Conservation (phyloP, 2,113 vertebrate species). For the Atlantisia rogersi region DNA sequence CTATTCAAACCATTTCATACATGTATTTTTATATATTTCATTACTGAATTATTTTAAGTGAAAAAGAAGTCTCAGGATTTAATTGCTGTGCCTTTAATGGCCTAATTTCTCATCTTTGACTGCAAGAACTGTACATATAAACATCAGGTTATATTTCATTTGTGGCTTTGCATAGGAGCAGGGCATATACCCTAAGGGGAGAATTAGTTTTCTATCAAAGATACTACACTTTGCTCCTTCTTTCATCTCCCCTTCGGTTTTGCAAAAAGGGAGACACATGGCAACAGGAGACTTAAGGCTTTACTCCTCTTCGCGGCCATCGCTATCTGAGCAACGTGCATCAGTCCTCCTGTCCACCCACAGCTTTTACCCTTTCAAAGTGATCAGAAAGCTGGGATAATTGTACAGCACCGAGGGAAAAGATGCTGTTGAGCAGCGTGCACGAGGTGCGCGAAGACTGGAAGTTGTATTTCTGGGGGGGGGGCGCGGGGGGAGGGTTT, state of each 20-base stretch:
- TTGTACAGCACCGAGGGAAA: accelerated
- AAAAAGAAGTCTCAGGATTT: background rate
- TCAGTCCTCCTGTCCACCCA: accelerated
- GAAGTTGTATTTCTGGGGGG: accelerated
- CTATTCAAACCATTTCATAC: background rate
- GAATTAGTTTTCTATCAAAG: background rate
- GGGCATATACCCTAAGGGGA: background rate
- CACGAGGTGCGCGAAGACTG: accelerated
- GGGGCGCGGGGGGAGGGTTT: too few species aligned
- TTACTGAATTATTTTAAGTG: background rate
- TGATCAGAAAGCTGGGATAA: accelerated
- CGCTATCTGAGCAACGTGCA: accelerated
- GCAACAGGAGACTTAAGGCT: accelerated
- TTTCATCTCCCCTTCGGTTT: background rate
- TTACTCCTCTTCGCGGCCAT: background rate
- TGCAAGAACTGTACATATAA: background rate
- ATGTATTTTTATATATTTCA: background rate
- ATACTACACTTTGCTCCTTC: background rate
- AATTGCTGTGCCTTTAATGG: background rate
- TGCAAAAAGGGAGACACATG: too few species aligned
- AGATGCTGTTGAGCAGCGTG: accelerated
- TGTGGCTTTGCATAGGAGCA: background rate
- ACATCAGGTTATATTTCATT: background rate
- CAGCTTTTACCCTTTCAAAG: background rate
- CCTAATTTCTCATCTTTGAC: background rate